A percentile compares a stretch with the other conserved stretches of the same genome.
phyloP scores from a whole-genome alignment of 2,113 vertebrate genomes.

The Lates calcarifer region DNA sequence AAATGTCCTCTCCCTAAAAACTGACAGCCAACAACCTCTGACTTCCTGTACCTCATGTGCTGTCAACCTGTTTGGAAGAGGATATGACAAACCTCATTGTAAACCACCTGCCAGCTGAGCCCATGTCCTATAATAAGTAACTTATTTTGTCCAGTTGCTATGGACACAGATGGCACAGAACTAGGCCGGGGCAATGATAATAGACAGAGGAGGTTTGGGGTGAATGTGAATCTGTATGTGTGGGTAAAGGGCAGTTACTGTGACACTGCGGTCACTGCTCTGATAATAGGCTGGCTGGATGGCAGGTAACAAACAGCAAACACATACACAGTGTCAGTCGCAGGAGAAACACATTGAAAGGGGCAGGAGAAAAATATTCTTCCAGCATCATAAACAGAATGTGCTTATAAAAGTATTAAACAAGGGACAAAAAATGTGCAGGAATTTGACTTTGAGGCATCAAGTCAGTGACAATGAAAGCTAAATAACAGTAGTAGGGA shows the following conservation, averaged over 20 bases:
- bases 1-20: neutral
- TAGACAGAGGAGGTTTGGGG: conserved; percentile 27
- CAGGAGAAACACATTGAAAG: no score
- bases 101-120: conserved; percentile 68
- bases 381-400: no score
- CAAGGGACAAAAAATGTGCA: no score
- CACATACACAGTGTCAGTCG: neutral
- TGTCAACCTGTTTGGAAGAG: conserved; percentile 30
- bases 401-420: no score
- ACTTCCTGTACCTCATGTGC: conserved; percentile 1
- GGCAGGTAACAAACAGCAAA: conserved; percentile 43
- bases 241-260: conserved; percentile 45
- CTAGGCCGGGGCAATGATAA: conserved; percentile 23
- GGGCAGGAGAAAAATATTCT: no score
- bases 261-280: conserved; percentile 50
- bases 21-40: conserved; percentile 10
- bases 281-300: conserved; percentile 32
- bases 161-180: conserved; percentile 60
- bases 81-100: conserved; percentile 51
- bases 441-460: no score
- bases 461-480: no score
- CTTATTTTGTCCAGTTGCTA: conserved; percentile 64
- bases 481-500: no score
- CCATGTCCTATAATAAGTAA: conserved; percentile 64
- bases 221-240: conserved; percentile 41